phyloP scores from a whole-genome alignment of 2,888 invertebrate species.

The Pammene fasciana region DNA sequence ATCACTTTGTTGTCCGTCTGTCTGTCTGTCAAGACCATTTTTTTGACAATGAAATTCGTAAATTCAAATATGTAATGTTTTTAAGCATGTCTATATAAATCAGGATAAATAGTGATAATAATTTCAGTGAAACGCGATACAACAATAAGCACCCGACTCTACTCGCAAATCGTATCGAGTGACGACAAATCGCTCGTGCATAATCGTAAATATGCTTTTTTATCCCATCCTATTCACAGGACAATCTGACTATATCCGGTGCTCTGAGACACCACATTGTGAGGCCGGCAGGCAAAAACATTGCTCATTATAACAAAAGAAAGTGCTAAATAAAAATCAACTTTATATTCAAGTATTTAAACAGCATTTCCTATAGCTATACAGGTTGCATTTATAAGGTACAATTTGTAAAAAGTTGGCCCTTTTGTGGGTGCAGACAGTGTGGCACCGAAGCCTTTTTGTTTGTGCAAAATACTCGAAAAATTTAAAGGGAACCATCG shows the following conservation, averaged over 20 bases:
- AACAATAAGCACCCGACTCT: slow-evolving; percentile 69
- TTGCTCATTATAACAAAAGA: slow-evolving; percentile 64
- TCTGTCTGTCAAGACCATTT: too few species aligned
- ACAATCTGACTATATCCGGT: slow-evolving; percentile 76
- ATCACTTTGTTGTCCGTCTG: too few species aligned
- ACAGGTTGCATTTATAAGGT: slow-evolving; percentile 74
- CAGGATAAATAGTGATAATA: too few species aligned
- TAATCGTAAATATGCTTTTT: slow-evolving; percentile 79
- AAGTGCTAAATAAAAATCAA: slow-evolving; percentile 50
- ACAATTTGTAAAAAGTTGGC: slow-evolving; percentile 68
- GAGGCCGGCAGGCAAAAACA: slow-evolving; percentile 69
- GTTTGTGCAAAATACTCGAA: slow-evolving; percentile 67
- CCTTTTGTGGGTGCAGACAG: slow-evolving; percentile 79
- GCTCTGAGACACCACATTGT: slow-evolving; percentile 69
- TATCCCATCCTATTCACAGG: slow-evolving; percentile 65
- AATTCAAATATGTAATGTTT: background rate
- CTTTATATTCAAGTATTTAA: slow-evolving; percentile 52
- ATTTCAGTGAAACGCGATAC: slow-evolving; percentile 72
- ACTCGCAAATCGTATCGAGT: slow-evolving; percentile 70
- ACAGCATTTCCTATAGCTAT: slow-evolving; percentile 52
- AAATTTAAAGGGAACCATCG: slow-evolving; percentile 62
- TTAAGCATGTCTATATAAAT: too few species aligned
- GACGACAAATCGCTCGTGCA: slow-evolving; percentile 81
- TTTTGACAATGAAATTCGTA: background rate
- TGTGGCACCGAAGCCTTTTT: slow-evolving; percentile 78